Conservation (phyloP, 2,113 vertebrate species). For the Psammodynastes pulverulentus region DNA sequence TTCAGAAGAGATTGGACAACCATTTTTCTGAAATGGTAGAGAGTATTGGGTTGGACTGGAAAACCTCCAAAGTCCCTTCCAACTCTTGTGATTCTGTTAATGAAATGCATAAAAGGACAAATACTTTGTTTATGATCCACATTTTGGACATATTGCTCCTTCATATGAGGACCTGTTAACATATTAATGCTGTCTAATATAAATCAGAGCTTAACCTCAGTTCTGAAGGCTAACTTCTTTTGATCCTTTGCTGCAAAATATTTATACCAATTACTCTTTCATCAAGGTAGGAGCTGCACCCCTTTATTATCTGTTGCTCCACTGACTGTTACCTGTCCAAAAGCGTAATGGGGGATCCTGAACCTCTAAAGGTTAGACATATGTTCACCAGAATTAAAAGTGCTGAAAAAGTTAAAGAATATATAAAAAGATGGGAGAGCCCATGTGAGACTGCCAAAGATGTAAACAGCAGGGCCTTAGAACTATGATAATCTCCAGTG, state of each 20-base stretch:
- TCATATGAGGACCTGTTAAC: not conserved
- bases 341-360: not conserved
- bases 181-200: constrained; percentile 23
- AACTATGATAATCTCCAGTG: not conserved
- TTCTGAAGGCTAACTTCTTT: not conserved
- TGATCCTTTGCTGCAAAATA: not conserved
- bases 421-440: not conserved
- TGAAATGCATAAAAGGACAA: constrained; percentile 47
- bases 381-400: not conserved
- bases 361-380: not conserved
- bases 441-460: not conserved
- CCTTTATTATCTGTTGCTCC: not conserved
- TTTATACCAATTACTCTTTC: not conserved
- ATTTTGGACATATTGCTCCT: not conserved
- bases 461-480: not conserved
- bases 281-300: too few species aligned
- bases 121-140: constrained; percentile 21
- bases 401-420: not conserved
- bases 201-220: constrained; percentile 34
- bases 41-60: not conserved
- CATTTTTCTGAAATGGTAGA: not conserved
- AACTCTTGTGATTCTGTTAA: not conserved
- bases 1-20: not conserved
- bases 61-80: not conserved
- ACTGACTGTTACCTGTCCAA: not conserved